Conservation (phyloP, 2,888 invertebrate genomes). For the Daptonema setosum region DNA sequence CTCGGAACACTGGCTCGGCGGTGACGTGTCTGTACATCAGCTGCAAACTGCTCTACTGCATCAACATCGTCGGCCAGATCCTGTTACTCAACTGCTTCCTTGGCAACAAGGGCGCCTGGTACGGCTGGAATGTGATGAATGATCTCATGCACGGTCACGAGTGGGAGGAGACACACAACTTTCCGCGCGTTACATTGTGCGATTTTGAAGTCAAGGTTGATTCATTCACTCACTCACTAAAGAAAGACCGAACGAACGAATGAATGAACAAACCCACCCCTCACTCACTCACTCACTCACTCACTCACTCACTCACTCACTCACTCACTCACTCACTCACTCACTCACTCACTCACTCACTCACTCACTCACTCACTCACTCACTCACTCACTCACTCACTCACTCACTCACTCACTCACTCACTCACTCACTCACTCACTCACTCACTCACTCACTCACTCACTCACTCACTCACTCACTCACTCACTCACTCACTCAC, state of each 20-base stretch:
- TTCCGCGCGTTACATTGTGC: conserved; percentile 26
- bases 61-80: conserved; percentile 26
- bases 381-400: no score
- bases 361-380: no score
- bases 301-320: neutral
- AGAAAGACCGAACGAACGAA: no score
- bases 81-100: conserved; percentile 25
- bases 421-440: no score
- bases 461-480: no score
- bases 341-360: no score
- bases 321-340: no score
- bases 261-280: no score
- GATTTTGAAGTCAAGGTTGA: conserved; percentile 27
- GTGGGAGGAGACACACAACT: conserved; percentile 25
- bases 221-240: neutral
- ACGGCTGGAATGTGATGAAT: conserved; percentile 24
- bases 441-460: no score
- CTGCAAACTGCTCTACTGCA: conserved; percentile 12
- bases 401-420: no score
- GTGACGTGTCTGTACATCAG: conserved; percentile 22
- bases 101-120: conserved; percentile 23
- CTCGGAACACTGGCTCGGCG: conserved; percentile 24
- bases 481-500: no score
- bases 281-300: no score
- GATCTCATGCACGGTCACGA: conserved; percentile 27